Base-by-base conservation (phyloP, 2,113 vertebrate species). In the Plestiodon gilberti region DNA sequence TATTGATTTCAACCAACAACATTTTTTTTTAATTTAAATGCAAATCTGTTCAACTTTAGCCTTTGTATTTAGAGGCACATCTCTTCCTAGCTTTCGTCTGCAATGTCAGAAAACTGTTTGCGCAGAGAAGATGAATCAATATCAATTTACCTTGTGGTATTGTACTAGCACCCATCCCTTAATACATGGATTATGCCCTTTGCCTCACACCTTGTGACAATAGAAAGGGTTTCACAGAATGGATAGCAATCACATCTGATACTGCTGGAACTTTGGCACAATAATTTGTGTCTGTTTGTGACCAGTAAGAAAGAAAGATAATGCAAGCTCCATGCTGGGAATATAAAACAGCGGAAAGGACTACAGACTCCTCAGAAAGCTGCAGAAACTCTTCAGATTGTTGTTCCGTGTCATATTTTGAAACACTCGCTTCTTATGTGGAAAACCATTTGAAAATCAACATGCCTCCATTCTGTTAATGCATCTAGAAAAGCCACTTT, bases 11-110 rank as follows among this genome's bases (percentile, higher is more conserved):
- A 62, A 92, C 82, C 23, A 90, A 38, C 38, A 28, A 67, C 18
- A 92, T 93, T 93, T 95, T 93, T 93, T 95, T 84, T 64, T 91
- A 91, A 95, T 94, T 89, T 93, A 93, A 95, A 92, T 94, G 84
- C 62, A 95, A 96, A 95, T 89, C 13, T 91, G 90, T 76, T 90
- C 43, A 87, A 84, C 85, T 77, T 93, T 76, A 88, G 85, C 30
- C 87, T 81, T 91, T 89, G 76, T 90, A 84, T 89, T 88, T 84
- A 89, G 22, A 91, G 10, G 40, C 78, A 18, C 65, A 78, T 87
- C 67, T 85, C 82, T 75, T 89, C 87, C 79, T 76, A 88, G 85
- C 14, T 71, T 82, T 67, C 48, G 69, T 87, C 67, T 76, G 33
- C 3, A 59, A n/a, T 89, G 75, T 86, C 86, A 91, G 62, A 92